Base-by-base conservation (phyloP, 2,113 vertebrate genomes). In the Cinclus cinclus region DNA sequence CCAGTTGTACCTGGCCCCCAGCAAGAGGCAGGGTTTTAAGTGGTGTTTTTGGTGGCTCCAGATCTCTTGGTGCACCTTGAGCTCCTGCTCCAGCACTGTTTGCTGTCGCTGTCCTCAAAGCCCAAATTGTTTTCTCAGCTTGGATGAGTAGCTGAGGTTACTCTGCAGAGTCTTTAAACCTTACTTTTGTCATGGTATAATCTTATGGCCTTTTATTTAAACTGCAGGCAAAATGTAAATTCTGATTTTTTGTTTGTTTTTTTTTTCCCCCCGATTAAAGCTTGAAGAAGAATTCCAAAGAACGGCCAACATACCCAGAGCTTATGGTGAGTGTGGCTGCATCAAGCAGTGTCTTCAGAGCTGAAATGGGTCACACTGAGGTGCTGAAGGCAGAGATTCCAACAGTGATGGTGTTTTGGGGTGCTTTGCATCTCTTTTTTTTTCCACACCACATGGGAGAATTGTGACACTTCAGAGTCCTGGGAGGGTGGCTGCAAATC, bases 281-380 rank as follows among this genome's bases (percentile, higher is more conserved):
- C 98, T 99, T 99, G 97, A 99, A 99, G 99, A 99, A 99, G 98
- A 99, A 99, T 98, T 99, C 99, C 98, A 99, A 98, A 98, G 99
- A 99, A 97, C 98, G 99, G 96, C 99, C 99, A 87, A 99, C 98
- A 8, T 99, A 99, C 95, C 98, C 99, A 96, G 99, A 99, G 97
- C 98, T 99, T 98, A 99, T 99, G 99, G 99, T 99, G 96, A 98
- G 99, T 98, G 83, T 89, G 50, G 23, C 70, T 79, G 76, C 19
- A 15, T 50, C 5, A 23, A 63, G 60, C 39, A 28, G 33, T 2
- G 15, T 27, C 3, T 31, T 55, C 56, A 60, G 74, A 81, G 64
- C 44, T 67, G 83, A 52, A 47, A 6, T 12, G 83, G 50, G 7
- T 55, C 47, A 13, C 44, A 65, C 10, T 21, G 63, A 59, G 56